Evolutionary conservation across 2,888 invertebrate species (phyloP), one percentile per base, ranked within the genome.

Genomic region (Hartigia nigra): DNA sequence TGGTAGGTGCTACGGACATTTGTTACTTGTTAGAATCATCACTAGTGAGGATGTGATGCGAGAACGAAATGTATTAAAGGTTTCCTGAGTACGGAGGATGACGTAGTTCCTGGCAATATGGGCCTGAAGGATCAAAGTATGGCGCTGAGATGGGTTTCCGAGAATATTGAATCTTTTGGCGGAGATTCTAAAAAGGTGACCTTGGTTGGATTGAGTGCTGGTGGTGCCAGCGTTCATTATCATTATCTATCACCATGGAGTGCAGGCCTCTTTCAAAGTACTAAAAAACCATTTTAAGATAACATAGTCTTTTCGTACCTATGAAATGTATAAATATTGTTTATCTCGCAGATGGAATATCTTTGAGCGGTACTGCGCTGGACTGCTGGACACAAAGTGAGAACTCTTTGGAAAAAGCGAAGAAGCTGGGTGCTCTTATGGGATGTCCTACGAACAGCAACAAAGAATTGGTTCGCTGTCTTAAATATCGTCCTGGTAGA

Each of bases 51-150:
- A 55, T 55, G 0, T 39, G 9, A 55, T 55, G 0, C 1, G 23
- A 5, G 23, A 55, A 9, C 1, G 2, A 55, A 55, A 23, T 23
- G 55, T 23, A 23, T 9, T 55, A 2, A 14, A 95, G 96, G 96
- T 75, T 96, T 97, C 89, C 91, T 96, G 0, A 96, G 95, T 87
- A 96, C 96, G 0, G 96, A 95, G 69, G 96, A 96, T 83, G 93
- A 93, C 0, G 87, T 93, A 0, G 92, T 95, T 0, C 94, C 96
- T 0, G 95, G 95, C 5, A 96, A 96, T 89, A 94, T 94, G 85
- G 96, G 96, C 0, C 88, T 96, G 39, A 96, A 95, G 87, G 96
- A 96, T 92, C 96, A 96, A 91, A 92, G 93, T 35, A 92, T 95
- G 83, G 96, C 96, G 0, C 89, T 96, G 72, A 93, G 93, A 84